These are phyloP conservation scores for Gobionotothen gibberifrons DNA, from an alignment of 2,797 vertebrate species.

Conservation along the genomic window DNA sequence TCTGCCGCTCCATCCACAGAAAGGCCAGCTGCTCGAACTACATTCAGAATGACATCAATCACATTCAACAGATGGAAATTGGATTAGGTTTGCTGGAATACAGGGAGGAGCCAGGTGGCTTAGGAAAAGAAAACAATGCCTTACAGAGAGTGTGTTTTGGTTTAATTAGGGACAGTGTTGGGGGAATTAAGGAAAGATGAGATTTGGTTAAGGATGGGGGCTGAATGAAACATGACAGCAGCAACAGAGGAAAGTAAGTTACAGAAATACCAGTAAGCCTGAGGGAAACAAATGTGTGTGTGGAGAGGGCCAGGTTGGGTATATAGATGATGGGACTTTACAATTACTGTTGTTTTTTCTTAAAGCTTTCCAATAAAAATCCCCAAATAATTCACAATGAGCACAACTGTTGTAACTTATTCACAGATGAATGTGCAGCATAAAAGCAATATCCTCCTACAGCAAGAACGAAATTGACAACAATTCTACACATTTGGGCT, in stretches of 20 bases:
- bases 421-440: not conserved
- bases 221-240: slow-evolving; percentile 35
- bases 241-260: not conserved
- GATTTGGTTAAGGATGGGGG: slow-evolving; percentile 36
- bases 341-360: not conserved
- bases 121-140: slow-evolving; percentile 44
- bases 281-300: not conserved
- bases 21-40: slow-evolving; percentile 90
- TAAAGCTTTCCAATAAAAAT: not conserved
- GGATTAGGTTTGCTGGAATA: slow-evolving; percentile 61
- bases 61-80: slow-evolving; percentile 71
- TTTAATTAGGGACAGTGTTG: slow-evolving; percentile 67
- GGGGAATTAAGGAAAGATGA: slow-evolving; percentile 44
- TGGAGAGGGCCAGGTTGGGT: not conserved
- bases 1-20: slow-evolving; percentile 91
- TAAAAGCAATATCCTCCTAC: too few species aligned
- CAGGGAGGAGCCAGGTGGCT: slow-evolving; percentile 48
- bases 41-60: slow-evolving; percentile 52
- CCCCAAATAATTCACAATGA: not conserved
- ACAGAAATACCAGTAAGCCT: slow-evolving; percentile 9
- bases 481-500: not conserved
- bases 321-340: slow-evolving; percentile 1
- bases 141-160: slow-evolving; percentile 43
- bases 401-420: not conserved
- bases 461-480: too few species aligned